Evolutionary conservation across 2,113 vertebrate genomes (phyloP), one percentile per base, ranked within the genome.

Genomic region (Anser cygnoides): DNA sequence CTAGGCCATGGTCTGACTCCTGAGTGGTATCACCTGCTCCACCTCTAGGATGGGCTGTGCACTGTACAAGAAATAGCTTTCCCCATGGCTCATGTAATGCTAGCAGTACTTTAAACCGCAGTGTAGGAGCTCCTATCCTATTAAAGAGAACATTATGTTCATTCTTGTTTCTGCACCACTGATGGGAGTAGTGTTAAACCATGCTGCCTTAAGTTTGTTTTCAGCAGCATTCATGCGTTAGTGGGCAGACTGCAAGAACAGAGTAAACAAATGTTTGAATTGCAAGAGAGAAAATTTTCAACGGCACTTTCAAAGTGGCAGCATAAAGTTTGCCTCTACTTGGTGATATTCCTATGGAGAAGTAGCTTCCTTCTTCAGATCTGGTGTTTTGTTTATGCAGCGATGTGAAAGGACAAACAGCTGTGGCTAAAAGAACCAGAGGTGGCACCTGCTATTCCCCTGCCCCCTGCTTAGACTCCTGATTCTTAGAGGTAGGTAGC

Each of bases 241-340:
- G 66, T 3, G 41, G 84, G 66, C 84, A 89, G 70, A 29, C 70
- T 57, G 70, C 90, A 93, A 84, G 62, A 78, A 43, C 66, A 94
- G 33, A 35, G 58, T 59, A 59, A 79, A 74, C 39, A 80, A 70
- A 76, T 29, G 16, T 50, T 22, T 67, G 65, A 75, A 46, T 1
- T 65, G 84, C 78, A 85, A 39, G 52, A 65, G 33, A 81, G 35
- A 22, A 39, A 74, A 39, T 22, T 72, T 71, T 59, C 68, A 91
- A 21, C 31, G 49, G 2, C 5, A 3, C 44, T 84, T 75, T 35
- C 25, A 46, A 10, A 81, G 66, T 6, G 46, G 55, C 44, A 19
- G 18, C 3, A 1, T 18, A 58, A 35, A 68, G 58, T 73, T 93
- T 68, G 50, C 37, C 50, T 50, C 35, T 61, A 1, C 44, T 61